Conservation (phyloP, 2,888 invertebrate genomes). For the Hyalella azteca region DNA sequence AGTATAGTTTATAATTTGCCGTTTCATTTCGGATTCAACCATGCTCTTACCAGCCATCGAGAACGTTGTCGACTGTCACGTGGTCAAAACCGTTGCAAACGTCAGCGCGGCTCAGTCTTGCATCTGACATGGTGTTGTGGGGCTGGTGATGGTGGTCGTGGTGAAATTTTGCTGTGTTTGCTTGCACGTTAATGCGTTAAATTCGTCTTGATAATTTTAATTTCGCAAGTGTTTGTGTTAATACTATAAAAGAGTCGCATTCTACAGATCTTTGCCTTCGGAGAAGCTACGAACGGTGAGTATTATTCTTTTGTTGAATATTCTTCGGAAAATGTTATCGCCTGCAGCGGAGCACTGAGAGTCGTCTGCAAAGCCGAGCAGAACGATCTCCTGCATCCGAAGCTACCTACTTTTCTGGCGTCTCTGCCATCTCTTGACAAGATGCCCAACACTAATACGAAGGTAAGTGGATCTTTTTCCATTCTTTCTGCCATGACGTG, state of each 20-base stretch:
- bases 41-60: not conserved
- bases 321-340: not conserved
- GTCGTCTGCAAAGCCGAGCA: slow-evolving; percentile 13
- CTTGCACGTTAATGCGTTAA: not conserved
- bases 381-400: not conserved
- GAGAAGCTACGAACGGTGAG: slow-evolving; percentile 14
- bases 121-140: slow-evolving; percentile 11
- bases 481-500: not conserved
- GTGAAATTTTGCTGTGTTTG: not conserved
- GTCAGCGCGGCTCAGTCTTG: slow-evolving; percentile 8
- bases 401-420: not conserved
- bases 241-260: not conserved
- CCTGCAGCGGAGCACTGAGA: not conserved
- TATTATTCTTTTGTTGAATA: not conserved
- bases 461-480: not conserved
- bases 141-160: not conserved
- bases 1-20: not conserved
- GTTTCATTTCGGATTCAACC: not conserved
- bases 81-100: slow-evolving; percentile 5
- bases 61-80: not conserved
- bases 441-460: not conserved
- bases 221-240: not conserved
- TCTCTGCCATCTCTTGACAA: not conserved
- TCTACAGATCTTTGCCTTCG: not conserved
- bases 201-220: not conserved